Evolutionary conservation across 2,797 vertebrate genomes (phyloP), one percentile per base, ranked within the genome.

Genomic region (Sciurus vulgaris): DNA sequence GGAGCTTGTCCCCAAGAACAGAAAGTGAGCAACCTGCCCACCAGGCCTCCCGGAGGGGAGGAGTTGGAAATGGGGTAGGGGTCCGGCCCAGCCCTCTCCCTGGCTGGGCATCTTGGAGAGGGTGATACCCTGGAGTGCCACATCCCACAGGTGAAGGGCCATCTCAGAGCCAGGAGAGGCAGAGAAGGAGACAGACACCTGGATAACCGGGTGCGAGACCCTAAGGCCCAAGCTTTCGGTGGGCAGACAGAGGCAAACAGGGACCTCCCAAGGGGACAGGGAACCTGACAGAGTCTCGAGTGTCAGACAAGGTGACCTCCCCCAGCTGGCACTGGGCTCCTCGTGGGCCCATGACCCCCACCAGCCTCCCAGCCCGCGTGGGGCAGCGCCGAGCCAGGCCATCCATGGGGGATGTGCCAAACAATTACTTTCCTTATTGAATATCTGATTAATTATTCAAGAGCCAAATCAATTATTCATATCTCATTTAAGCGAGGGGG

Each of bases 341-440:
- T 97, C 89, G 78, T 86, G 47, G 0, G 89, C 98, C 97, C 79
- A 20, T 97, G 97, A 98, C 97, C 94, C 91, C 92, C 96, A 9
- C 97, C 97, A 91, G 96, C 92, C 92, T 92, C 97, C 98, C 86
- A 97, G 84, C 95, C 97, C 14, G 22, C 91, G 89, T 95, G 78
- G 97, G 98, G 95, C 91, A 86, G 97, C n/a, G 97, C 98, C 98
- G 97, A 98, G 98, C 98, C 97, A 97, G 98, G 98, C 98, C 98
- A 97, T 98, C 98, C 97, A 94, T 98, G 98, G 97, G 97, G 97
- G 98, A 98, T 98, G 98, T 97, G 98, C 97, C 98, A 98, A 98
- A 98, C 98, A 98, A 99, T 99, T 98, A 98, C 98, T 99, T 98
- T 98, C 98, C 98, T 98, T 98, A 99, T 98, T 99, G 98, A 98